These are phyloP conservation scores for Sphaeridia pumilis DNA, from an alignment of 2,888 invertebrate species.

Conservation along the genomic window DNA sequence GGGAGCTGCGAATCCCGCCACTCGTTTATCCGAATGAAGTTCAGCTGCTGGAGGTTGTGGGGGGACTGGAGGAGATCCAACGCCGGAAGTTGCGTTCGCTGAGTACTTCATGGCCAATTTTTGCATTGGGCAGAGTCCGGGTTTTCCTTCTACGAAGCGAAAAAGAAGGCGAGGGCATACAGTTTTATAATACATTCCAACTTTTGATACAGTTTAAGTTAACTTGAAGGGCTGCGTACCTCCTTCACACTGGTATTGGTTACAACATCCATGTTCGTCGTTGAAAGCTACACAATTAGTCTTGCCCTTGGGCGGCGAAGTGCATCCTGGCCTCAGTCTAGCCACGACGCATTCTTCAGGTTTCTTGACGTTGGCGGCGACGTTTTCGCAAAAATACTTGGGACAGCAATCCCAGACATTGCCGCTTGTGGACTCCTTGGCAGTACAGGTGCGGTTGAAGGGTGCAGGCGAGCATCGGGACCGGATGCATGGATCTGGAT, in stretches of 20 bases:
- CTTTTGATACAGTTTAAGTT: background rate
- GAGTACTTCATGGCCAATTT: conserved; percentile 20
- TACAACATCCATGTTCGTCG: conserved; percentile 32
- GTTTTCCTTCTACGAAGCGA: conserved; percentile 21
- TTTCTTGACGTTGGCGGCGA: conserved; percentile 8
- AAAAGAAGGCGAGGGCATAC: background rate
- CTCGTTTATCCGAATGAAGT: background rate
- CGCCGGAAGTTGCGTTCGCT: background rate
- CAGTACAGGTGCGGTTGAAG: conserved; percentile 23
- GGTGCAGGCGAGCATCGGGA: conserved; percentile 28
- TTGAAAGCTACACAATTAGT: conserved; percentile 29
- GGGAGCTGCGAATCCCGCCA: too few species aligned
- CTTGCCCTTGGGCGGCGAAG: conserved; percentile 26
- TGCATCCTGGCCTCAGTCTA: conserved; percentile 24
- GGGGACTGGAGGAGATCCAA: conserved; percentile 7
- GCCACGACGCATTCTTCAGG: conserved; percentile 21
- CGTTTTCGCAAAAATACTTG: conserved; percentile 25
- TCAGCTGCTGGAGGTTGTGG: background rate
- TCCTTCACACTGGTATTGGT: conserved; percentile 32
- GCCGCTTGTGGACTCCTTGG: conserved; percentile 11
- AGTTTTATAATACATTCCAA: background rate
- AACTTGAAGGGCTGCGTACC: conserved; percentile 13
- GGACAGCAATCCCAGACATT: conserved; percentile 26
- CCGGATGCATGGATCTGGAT: conserved; percentile 24
- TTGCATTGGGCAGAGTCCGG: conserved; percentile 30